These are phyloP conservation scores for Heliconius congener DNA, from an alignment of 1,140 invertebrate species.

Conservation along the genomic window DNA sequence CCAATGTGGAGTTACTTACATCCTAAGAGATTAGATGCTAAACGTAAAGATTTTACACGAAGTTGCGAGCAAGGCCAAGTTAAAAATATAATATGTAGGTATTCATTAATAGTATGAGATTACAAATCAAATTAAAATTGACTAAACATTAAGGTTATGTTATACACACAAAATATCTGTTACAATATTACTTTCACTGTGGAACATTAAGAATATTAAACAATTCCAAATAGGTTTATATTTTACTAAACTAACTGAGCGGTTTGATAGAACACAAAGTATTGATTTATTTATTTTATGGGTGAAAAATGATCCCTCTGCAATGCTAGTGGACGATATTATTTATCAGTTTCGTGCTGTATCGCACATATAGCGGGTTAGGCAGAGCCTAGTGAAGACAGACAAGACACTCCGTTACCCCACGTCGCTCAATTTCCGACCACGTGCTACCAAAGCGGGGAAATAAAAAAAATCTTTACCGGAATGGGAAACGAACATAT, in stretches of 20 bases:
- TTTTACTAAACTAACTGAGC: slow-evolving; percentile 4
- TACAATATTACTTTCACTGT: neutral
- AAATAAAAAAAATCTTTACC: too few species aligned
- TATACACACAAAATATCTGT: slow-evolving; percentile 8
- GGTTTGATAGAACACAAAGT: neutral
- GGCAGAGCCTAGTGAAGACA: too few species aligned
- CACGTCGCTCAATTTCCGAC: too few species aligned
- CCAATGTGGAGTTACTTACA: too few species aligned
- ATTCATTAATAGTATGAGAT: neutral
- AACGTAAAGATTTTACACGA: too few species aligned
- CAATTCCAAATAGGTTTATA: slow-evolving; percentile 2
- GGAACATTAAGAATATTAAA: slow-evolving; percentile 4
- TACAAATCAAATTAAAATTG: neutral
- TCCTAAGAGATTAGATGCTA: too few species aligned
- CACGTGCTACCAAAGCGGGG: too few species aligned
- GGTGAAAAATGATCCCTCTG: neutral
- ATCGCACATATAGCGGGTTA: too few species aligned
- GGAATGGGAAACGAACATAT: too few species aligned
- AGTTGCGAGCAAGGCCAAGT: too few species aligned
- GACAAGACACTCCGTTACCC: too few species aligned
- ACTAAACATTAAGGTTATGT: neutral
- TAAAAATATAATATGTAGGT: neutral
- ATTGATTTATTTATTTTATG: neutral
- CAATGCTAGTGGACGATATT: neutral
- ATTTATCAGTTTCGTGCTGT: too few species aligned